Evolutionary conservation across 2,888 invertebrate species (phyloP).

Genomic region (Ecliptopera silaceata): DNA sequence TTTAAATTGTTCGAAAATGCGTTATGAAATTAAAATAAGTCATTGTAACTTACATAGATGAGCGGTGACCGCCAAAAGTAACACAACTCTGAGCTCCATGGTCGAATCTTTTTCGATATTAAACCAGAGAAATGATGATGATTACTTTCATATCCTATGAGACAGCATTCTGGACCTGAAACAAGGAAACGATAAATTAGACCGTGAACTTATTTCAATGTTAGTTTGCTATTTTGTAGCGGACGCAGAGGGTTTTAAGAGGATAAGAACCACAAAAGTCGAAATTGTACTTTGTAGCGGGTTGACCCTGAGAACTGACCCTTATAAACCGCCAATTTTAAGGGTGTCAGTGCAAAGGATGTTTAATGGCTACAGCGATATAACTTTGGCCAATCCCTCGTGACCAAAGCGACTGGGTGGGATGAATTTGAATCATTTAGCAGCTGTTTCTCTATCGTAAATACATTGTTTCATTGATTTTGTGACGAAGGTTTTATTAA

Average conservation of each 20-base stretch:
- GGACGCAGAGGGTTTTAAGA: background rate
- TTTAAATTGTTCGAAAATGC: too few relatives aligned
- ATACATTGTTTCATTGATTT: background rate
- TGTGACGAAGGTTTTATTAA: background rate
- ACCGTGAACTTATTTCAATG: background rate
- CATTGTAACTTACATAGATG: slow-evolving; percentile 64
- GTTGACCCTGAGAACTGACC: background rate
- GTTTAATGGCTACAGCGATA: background rate
- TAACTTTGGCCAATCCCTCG: background rate
- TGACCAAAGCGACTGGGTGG: background rate
- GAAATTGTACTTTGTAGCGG: background rate
- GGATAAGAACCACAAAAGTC: background rate
- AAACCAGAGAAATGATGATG: slow-evolving; percentile 22
- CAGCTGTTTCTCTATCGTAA: background rate
- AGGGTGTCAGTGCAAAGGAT: background rate
- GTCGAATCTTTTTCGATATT: slow-evolving; percentile 20
- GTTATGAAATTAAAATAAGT: too few relatives aligned
- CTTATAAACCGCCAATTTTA: background rate
- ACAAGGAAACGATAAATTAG: slow-evolving; percentile 11
- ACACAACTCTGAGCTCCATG: slow-evolving; percentile 63
- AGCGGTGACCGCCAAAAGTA: slow-evolving; percentile 60
- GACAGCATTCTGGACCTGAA: slow-evolving; percentile 24
- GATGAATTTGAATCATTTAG: background rate
- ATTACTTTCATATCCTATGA: slow-evolving; percentile 48
- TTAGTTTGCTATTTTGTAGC: background rate